phyloP scores from a whole-genome alignment of 2,113 vertebrate species.

The Myrmecophaga tridactyla region DNA sequence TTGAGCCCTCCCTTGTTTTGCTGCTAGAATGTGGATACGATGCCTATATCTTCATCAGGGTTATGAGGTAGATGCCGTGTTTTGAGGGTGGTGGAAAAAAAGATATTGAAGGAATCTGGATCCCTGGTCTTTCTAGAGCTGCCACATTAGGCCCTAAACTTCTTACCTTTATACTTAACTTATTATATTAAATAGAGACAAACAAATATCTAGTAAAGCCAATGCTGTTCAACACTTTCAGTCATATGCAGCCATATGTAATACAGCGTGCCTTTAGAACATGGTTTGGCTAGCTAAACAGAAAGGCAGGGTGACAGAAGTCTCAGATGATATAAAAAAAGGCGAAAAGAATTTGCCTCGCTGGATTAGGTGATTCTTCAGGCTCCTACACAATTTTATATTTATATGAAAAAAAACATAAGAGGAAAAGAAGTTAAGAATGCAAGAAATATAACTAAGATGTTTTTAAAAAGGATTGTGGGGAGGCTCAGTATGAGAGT shows the following conservation, averaged over 20 bases:
- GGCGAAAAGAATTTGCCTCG: neutral
- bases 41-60: neutral
- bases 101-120: neutral
- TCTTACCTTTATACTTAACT: neutral
- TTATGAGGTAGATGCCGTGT: neutral
- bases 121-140: neutral
- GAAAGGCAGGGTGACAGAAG: neutral
- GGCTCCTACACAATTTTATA: neutral
- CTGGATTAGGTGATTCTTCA: neutral
- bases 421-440: neutral
- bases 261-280: neutral
- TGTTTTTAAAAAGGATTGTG: neutral
- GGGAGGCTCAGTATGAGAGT: neutral
- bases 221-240: conserved; percentile 14
- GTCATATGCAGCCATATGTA: neutral
- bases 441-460: neutral
- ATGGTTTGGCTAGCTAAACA: neutral
- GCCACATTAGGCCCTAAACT: neutral
- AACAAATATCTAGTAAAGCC: neutral
- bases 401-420: neutral
- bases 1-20: neutral
- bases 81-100: neutral
- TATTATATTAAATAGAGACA: neutral
- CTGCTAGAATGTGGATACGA: neutral
- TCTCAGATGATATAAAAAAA: neutral